Conservation (phyloP, 2,797 vertebrate species). For the Strix occidentalis region DNA sequence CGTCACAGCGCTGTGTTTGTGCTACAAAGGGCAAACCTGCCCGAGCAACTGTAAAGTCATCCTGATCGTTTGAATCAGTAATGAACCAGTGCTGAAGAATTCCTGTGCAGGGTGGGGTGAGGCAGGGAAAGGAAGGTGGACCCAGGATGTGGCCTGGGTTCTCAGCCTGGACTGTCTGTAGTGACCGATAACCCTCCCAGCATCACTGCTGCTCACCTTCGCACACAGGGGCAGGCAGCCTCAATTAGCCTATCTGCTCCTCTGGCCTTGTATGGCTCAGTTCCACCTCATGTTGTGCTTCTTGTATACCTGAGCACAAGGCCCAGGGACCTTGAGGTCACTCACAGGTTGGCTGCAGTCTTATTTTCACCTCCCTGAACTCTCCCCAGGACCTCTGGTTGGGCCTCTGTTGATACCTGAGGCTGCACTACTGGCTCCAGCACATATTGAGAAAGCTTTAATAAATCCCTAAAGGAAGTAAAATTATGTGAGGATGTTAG, state of each 20-base stretch:
- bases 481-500: background rate
- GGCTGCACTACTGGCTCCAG: background rate
- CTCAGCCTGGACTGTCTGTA: background rate
- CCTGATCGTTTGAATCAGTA: background rate
- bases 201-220: background rate
- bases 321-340: background rate
- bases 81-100: background rate
- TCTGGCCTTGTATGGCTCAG: background rate
- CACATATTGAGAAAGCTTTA: background rate
- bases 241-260: background rate
- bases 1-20: background rate
- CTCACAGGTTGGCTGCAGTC: background rate
- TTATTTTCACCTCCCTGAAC: background rate
- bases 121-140: background rate
- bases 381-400: background rate
- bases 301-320: background rate
- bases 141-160: rapidly evolving
- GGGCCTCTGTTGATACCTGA: background rate
- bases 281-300: background rate
- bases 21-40: background rate
- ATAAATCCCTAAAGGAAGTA: background rate
- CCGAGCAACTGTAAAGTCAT: background rate
- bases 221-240: rapidly evolving
- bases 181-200: background rate
- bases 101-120: background rate